Base-by-base conservation (phyloP, 2,888 invertebrate species). In the Stenodera caucasica region DNA sequence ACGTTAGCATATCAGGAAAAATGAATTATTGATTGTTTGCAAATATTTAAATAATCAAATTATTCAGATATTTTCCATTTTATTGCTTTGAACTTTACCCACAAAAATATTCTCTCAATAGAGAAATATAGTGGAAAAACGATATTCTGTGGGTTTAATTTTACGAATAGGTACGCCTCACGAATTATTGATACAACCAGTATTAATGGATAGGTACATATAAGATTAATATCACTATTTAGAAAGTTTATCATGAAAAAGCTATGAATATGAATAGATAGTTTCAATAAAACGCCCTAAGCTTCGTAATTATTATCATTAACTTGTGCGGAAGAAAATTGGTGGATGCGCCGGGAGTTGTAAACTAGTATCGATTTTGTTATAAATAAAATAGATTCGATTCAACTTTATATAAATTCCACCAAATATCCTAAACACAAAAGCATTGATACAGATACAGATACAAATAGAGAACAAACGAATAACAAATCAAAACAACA, bases 161-260 rank as follows among this genome's bases (percentile, higher is more conserved):
- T 52, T 53, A 35, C 51, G 51, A 26, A 6, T 50, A 57, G 58
- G 65, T 49, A 60, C 53, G 14, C 56, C 49, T 70, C 70, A 69
- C 70, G 70, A 67, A 63, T 60, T 61, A 62, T 63, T 67, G 64
- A 70, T 70, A 68, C 65, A 67, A 66, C 65, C 58, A 63, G 33
- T 60, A 61, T 67, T 67, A 69, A 69, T 69, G 69, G 69, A 65
- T 65, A 53, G n/a, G n/a, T n/a, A n/a, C n/a, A n/a, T n/a, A n/a
- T n/a, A n/a, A n/a, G n/a, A n/a, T n/a, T n/a, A n/a, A n/a, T n/a
- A n/a, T n/a, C n/a, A n/a, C n/a, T n/a, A n/a, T n/a, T n/a, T n/a
- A n/a, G n/a, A n/a, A n/a, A n/a, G n/a, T n/a, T n/a, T n/a, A n/a
- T n/a, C n/a, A n/a, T 32, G 49, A 58, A 54, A 55, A 32, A 55